Conservation (phyloP, 2,888 invertebrate genomes). For the Polyploca ridens region DNA sequence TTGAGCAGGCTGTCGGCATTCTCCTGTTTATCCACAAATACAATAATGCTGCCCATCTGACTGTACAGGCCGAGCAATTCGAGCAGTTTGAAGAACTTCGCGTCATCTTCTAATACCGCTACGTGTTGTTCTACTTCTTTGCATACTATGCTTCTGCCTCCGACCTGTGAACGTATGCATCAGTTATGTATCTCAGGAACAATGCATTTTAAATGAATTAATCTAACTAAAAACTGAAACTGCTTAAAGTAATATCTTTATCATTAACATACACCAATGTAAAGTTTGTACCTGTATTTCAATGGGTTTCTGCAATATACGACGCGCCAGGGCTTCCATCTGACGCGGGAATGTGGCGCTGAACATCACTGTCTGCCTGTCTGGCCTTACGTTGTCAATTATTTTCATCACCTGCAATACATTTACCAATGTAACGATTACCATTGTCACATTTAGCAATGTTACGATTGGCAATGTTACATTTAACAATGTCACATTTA, state of each 20-base stretch:
- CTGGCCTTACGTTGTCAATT: slow-evolving; percentile 98
- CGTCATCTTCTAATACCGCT: slow-evolving; percentile 96
- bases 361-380: slow-evolving; percentile 99
- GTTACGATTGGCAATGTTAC: no score
- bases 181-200: no score
- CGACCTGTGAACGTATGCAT: slow-evolving; percentile 84
- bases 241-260: no score
- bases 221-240: no score
- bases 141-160: slow-evolving; percentile 98
- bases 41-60: slow-evolving; percentile 95
- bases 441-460: no score
- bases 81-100: slow-evolving; percentile 98
- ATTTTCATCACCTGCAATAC: slow-evolving; percentile 94
- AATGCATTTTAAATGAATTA: no score
- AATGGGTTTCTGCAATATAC: slow-evolving; percentile 96
- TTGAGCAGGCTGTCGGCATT: slow-evolving; percentile 96
- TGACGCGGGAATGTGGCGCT: slow-evolving; percentile 99
- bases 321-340: slow-evolving; percentile 98
- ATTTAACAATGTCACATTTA: no score
- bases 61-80: slow-evolving; percentile 98
- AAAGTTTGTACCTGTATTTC: slow-evolving; percentile 90
- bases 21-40: slow-evolving; percentile 99
- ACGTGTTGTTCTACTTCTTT: slow-evolving; percentile 99
- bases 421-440: not conserved
- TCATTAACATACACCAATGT: no score